Conservation (phyloP, 2,113 vertebrate genomes). For the Butorides virescens region DNA sequence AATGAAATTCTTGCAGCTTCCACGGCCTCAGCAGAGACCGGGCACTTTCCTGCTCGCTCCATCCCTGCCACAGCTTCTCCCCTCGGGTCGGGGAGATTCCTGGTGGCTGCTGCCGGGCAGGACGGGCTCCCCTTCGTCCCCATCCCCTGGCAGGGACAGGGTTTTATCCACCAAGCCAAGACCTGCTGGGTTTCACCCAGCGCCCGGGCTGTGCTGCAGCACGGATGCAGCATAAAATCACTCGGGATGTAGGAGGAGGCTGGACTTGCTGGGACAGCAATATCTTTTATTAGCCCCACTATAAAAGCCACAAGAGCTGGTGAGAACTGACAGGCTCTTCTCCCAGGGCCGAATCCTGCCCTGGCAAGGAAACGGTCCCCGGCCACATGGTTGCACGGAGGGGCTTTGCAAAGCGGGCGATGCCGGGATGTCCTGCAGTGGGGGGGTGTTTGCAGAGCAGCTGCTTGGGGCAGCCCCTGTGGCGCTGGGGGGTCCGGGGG, state of each 20-base stretch:
- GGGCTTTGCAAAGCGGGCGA: rapidly evolving
- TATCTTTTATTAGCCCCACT: background rate
- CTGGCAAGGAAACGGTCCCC: rapidly evolving
- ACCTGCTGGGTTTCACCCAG: background rate
- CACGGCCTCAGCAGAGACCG: background rate
- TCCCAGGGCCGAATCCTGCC: background rate
- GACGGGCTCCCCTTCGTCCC: background rate
- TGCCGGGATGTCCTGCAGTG: rapidly evolving
- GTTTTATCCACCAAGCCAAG: background rate
- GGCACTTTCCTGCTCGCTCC: background rate
- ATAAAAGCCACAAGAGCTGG: background rate
- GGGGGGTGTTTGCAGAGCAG: background rate
- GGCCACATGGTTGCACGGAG: background rate
- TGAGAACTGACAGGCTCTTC: background rate
- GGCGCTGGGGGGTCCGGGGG: rapidly evolving
- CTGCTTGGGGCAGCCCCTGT: background rate
- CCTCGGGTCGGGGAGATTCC: background rate
- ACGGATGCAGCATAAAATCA: background rate
- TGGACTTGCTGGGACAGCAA: background rate
- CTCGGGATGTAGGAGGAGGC: background rate
- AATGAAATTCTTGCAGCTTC: background rate
- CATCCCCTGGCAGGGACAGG: background rate
- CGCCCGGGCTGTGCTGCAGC: background rate
- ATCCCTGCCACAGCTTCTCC: background rate
- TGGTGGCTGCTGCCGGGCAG: background rate